Evolutionary conservation across 2,888 invertebrate species (phyloP).

Genomic region (Athalia rosae): DNA sequence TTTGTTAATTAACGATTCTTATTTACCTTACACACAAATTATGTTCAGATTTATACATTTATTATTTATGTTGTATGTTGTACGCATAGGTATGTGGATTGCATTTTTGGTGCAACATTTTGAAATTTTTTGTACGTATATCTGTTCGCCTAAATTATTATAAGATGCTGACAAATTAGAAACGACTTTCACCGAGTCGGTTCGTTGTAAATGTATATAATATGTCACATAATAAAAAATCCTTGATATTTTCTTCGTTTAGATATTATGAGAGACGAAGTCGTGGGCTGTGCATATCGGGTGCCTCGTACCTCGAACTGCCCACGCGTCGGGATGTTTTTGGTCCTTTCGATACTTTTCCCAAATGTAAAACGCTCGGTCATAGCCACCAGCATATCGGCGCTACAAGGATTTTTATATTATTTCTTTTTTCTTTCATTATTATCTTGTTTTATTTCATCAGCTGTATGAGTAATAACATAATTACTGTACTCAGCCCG

Average conservation of each 20-base stretch:
- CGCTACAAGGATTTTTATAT: neutral
- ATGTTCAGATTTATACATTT: no score
- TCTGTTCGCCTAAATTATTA: neutral
- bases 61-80: no score
- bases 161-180: conserved; percentile 22
- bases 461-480: no score
- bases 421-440: no score
- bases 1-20: no score
- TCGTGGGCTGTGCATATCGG: conserved; percentile 1
- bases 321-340: conserved; percentile 28
- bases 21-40: no score
- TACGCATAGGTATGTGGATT: no score
- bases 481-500: no score
- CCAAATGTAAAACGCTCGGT: neutral
- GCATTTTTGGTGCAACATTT: no score
- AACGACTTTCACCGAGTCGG: conserved; percentile 27
- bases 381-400: neutral
- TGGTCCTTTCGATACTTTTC: conserved; percentile 29
- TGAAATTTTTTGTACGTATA: conserved; percentile 19
- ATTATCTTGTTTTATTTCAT: no score
- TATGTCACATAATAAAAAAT: conserved; percentile 29
- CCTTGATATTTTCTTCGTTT: conserved; percentile 35
- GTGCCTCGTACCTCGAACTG: neutral
- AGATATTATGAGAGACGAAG: conserved; percentile 25
- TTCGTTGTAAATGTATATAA: neutral